A percentile compares a stretch with the other conserved stretches of the same genome.
These are phyloP conservation scores for Meganola albula DNA, from an alignment of 2,888 invertebrate species.

Conservation along the genomic window DNA sequence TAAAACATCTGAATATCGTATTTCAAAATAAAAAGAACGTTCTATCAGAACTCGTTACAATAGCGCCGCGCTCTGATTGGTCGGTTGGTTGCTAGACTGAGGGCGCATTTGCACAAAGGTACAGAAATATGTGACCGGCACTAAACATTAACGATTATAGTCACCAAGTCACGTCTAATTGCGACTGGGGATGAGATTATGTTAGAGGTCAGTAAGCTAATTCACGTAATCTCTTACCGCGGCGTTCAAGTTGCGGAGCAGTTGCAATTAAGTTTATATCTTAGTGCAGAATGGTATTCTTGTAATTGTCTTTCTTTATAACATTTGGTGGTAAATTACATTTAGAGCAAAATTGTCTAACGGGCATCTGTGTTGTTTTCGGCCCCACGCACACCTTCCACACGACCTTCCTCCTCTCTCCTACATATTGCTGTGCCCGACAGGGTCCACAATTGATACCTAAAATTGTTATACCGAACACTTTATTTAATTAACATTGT, in stretches of 20 bases:
- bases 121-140: conserved; percentile 73
- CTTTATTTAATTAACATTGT: too few species aligned
- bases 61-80: conserved; percentile 38
- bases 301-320: too few species aligned
- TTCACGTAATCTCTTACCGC: neutral
- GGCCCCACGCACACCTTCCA: too few species aligned
- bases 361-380: too few species aligned
- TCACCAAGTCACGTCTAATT: conserved; percentile 75
- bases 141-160: conserved; percentile 77
- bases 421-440: too few species aligned
- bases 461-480: too few species aligned
- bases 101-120: conserved; percentile 72
- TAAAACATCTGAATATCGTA: too few species aligned
- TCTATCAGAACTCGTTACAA: conserved; percentile 30
- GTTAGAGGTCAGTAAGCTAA: conserved; percentile 8
- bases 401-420: too few species aligned
- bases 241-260: neutral
- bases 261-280: neutral
- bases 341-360: too few species aligned
- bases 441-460: too few species aligned
- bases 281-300: too few species aligned
- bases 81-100: conserved; percentile 41
- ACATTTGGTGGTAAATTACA: too few species aligned
- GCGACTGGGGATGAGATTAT: conserved; percentile 48
- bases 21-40: conserved; percentile 16